These are phyloP conservation scores for Sipunculus nudus DNA, from an alignment of 2,888 invertebrate genomes.

Conservation along the genomic window DNA sequence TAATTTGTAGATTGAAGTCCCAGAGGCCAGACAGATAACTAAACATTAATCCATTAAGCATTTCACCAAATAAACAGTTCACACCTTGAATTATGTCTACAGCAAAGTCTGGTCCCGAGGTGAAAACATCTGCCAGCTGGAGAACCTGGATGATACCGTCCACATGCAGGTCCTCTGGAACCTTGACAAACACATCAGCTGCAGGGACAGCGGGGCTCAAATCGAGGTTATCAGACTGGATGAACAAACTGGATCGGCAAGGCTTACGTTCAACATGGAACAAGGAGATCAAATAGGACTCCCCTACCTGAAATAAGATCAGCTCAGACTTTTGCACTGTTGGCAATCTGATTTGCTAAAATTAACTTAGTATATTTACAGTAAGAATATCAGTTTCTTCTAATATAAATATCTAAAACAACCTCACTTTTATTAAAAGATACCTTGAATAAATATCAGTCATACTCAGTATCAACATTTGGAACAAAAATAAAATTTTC, in stretches of 20 bases:
- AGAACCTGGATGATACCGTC: conserved; percentile 48
- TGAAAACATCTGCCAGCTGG: conserved; percentile 47
- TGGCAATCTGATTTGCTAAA: conserved; percentile 40
- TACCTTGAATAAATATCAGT: too few relatives aligned
- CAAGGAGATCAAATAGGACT: conserved; percentile 43
- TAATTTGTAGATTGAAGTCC: too few relatives aligned
- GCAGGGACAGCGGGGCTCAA: conserved; percentile 45
- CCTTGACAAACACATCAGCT: conserved; percentile 45
- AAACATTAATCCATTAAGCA: too few relatives aligned
- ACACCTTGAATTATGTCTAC: conserved; percentile 36
- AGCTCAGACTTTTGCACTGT: conserved; percentile 40
- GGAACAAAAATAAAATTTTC: too few relatives aligned
- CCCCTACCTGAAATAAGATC: conserved; percentile 29
- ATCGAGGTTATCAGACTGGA: conserved; percentile 43
- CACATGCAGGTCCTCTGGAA: conserved; percentile 49
- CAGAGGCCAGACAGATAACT: too few relatives aligned
- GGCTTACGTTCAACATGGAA: conserved; percentile 50
- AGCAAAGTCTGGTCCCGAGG: conserved; percentile 44
- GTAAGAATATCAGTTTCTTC: conserved; percentile 16
- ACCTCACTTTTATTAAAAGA: too few relatives aligned
- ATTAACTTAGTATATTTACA: conserved; percentile 47
- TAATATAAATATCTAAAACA: neutral
- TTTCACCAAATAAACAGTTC: too few relatives aligned
- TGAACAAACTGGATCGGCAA: conserved; percentile 47
- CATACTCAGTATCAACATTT: too few relatives aligned